Conservation (phyloP, 2,113 vertebrate genomes). For the Cercopithecus mona region DNA sequence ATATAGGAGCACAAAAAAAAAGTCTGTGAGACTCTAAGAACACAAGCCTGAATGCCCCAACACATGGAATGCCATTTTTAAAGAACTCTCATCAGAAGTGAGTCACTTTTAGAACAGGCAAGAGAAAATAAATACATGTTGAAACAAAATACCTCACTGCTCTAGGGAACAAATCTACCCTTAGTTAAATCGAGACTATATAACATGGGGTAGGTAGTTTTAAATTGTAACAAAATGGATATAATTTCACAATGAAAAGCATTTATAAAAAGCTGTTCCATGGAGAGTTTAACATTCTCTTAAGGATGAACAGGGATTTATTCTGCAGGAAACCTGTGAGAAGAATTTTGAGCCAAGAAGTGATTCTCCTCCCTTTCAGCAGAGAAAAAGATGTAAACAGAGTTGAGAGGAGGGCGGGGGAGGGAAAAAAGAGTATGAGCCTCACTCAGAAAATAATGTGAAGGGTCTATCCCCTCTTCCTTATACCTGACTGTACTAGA, state of each 20-base stretch:
- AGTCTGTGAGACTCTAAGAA: not conserved
- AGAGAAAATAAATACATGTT: slow-evolving; percentile 42
- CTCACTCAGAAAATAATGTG: not conserved
- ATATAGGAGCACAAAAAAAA: not conserved
- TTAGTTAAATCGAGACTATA: slow-evolving; percentile 11
- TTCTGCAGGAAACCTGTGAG: not conserved
- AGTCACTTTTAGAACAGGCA: not conserved
- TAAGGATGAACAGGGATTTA: not conserved
- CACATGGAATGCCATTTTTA: not conserved
- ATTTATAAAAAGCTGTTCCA: not conserved
- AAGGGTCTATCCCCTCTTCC: not conserved
- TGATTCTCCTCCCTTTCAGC: not conserved
- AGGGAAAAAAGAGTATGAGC: not conserved
- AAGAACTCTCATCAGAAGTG: not conserved
- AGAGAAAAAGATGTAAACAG: not conserved
- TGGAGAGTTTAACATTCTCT: not conserved
- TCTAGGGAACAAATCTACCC: not conserved
- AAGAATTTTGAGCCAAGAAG: not conserved
- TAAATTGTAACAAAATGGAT: not conserved
- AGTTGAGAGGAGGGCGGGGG: not conserved
- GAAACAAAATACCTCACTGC: slow-evolving; percentile 28
- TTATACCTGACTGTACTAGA: not conserved
- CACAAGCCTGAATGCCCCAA: not conserved
- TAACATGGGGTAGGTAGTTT: not conserved
- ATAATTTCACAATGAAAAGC: slow-evolving; percentile 40